Evolutionary conservation across 2,113 vertebrate genomes (phyloP).

Genomic region (Elachura formosa): DNA sequence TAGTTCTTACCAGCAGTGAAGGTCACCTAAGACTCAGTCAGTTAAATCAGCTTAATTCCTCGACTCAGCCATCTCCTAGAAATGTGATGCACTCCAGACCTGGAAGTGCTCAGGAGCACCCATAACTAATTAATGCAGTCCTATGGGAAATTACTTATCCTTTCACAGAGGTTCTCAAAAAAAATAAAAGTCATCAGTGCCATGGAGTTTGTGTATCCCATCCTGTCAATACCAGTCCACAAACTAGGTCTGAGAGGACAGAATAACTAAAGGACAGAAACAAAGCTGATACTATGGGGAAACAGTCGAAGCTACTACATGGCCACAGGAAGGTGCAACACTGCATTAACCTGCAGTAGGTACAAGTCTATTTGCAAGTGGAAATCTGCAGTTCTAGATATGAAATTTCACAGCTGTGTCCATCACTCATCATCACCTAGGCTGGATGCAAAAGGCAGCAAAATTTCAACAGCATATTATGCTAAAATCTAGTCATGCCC

Average conservation of each 20-base stretch:
- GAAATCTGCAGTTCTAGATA: background rate
- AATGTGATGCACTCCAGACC: background rate
- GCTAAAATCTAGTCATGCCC: background rate
- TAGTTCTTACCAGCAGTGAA: background rate
- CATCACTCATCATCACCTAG: fast-evolving
- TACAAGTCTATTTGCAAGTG: background rate
- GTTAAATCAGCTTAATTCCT: background rate
- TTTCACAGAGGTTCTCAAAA: background rate
- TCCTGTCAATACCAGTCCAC: background rate
- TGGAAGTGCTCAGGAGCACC: fast-evolving
- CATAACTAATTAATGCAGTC: fast-evolving
- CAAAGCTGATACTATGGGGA: background rate
- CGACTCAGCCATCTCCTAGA: background rate
- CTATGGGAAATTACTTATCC: background rate
- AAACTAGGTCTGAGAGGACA: background rate
- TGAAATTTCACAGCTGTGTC: background rate
- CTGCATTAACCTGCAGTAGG: fast-evolving
- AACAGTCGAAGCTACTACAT: background rate
- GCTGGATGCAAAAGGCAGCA: background rate
- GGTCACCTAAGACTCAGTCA: background rate
- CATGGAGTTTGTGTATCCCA: background rate
- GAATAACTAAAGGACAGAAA: background rate
- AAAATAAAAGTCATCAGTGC: background rate
- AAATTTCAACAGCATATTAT: background rate
- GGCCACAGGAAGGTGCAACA: background rate